Base-by-base conservation (phyloP, 2,113 vertebrate species). In the Chaetodon trifascialis region DNA sequence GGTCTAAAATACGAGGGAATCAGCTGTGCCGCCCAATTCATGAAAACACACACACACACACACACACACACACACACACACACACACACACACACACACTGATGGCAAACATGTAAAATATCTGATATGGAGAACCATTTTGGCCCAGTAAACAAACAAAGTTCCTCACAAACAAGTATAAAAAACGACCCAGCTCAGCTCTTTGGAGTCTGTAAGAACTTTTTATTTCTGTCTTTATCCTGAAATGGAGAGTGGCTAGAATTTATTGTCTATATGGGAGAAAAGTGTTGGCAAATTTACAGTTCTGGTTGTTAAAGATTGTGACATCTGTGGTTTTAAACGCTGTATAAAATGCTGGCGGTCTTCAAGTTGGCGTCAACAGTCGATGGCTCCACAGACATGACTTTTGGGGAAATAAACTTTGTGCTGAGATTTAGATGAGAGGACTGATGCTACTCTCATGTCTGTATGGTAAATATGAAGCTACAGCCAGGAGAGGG, bases 1-100 rank as follows among this genome's bases (percentile, higher is more conserved):
- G 86, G 81, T 77, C 38, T 73, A 76, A 91, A 92, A 93, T 76
- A 86, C 4, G 49, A 80, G 71, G 56, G 69, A 66, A 87, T 85
- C 72, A 73, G 66, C 59, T 74, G 30, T 17, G 30, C 56, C 25
- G 44, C 38, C 51, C 4, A 30, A 80, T 54, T 38, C n/a, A 64
- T 8, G 23, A 15, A 76, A 65, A 73, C 64, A 80, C 65, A 78
- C 60, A 69, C 44, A 74, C 75, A 42, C 64, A 66, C 51, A 36
- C 58, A 66, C 25, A 51, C 49, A 66, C 62, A 64, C 58, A 68
- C 52, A 52, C 49, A 64, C 34, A 69, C 34, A 73, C 64, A 80
- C 65, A 78, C 60, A 69, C 44, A 74, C 75, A 46, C 64, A 40
- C 40, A 23, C 6, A 4, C 4, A 11, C 78, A 51, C 11, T 11